Evolutionary conservation across 2,113 vertebrate genomes (phyloP).

Genomic region (Misgurnus anguillicaudatus): DNA sequence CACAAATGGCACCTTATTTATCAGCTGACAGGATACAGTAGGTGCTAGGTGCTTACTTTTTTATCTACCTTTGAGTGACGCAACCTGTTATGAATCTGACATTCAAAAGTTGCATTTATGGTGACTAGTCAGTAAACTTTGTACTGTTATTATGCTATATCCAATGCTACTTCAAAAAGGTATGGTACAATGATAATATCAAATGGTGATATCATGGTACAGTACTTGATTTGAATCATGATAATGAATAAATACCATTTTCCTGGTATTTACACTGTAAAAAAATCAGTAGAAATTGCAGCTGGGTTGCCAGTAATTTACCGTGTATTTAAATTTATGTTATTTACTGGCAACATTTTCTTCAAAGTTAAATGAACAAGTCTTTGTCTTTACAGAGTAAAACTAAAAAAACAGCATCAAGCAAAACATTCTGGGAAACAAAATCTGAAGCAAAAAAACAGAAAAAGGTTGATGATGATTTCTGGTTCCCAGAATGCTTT

Average conservation of each 20-base stretch:
- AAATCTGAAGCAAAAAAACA: too few relatives aligned
- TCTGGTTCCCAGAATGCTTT: too few relatives aligned
- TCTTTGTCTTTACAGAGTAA: too few relatives aligned
- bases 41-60: neutral
- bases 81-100: neutral
- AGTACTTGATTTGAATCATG: neutral
- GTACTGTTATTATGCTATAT: neutral
- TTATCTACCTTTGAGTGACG: neutral
- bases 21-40: conserved; percentile 6
- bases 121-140: neutral
- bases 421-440: too few relatives aligned
- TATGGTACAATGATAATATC: neutral
- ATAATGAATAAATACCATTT: neutral
- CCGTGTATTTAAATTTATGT: too few relatives aligned
- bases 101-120: conserved; percentile 4
- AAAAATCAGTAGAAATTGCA: too few relatives aligned
- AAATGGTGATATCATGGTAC: neutral
- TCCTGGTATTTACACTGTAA: too few relatives aligned
- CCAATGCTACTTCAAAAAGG: neutral
- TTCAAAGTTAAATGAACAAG: too few relatives aligned
- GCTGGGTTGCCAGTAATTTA: too few relatives aligned
- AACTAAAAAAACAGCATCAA: too few relatives aligned
- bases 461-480: too few relatives aligned
- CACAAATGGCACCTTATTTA: conserved; percentile 21
- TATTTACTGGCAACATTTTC: too few relatives aligned